Base-by-base conservation (phyloP, 2,888 invertebrate genomes). In the Apomyelois bistriatella region DNA sequence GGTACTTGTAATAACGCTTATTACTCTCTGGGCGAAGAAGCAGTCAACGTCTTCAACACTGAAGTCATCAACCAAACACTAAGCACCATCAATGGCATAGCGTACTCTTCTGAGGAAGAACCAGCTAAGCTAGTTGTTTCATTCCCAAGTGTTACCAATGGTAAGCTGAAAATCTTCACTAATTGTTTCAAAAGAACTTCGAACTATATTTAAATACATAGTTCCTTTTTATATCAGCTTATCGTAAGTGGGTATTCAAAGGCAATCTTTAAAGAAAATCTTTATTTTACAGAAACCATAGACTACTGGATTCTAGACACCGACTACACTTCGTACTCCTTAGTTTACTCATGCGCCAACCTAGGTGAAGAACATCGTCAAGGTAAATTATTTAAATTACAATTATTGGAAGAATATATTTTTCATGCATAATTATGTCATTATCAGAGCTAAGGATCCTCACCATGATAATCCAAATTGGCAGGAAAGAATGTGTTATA, bases 81-180 rank as follows among this genome's bases (percentile, higher is more conserved):
- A 3, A 61, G 62, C 9, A 60, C 60, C 1, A 72, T 77, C 9
- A 59, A 60, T 2, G 81, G 79, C 1, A 13, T 60, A 0, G 81
- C 76, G 9, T 58, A 56, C 1, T 61, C 51, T 3, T 56, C 90
- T 16, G 90, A 91, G 0, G 93, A 94, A 68, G 84, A 86, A 0
- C 85, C 81, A 53, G 94, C 91, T 43, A 86, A 93, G n/a, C 90
- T 94, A 0, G 86, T 91, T 0, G 94, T 93, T 79, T 91, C 91
- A 30, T 94, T 94, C 67, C 81, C 81, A 8, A 89, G 40, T 40
- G 40, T 91, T 52, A 74, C 83, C 76, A 83, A 91, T 40, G 13
- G 48, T 56, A 52, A 48, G 48, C 32, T 17, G 10, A 5, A 9
- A 22, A 28, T 12, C 6, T 8, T 17, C 35, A 32, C 7, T 32